Evolutionary conservation across 2,113 vertebrate genomes (phyloP).

Genomic region (Symphodus melops): DNA sequence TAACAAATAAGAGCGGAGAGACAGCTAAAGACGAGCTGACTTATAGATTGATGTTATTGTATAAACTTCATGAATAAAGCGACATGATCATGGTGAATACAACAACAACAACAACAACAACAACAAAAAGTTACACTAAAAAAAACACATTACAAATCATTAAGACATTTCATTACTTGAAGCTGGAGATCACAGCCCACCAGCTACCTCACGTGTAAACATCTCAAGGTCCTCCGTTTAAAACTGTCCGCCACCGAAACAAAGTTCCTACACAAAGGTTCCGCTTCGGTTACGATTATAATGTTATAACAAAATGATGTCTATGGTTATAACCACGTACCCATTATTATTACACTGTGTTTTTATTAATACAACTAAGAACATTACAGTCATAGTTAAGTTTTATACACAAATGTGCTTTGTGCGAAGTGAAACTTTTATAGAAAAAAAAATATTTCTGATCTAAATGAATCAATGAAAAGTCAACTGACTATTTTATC

Average conservation of each 20-base stretch:
- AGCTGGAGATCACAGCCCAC: not conserved
- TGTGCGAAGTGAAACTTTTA: too few species aligned
- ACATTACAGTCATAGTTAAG: too few species aligned
- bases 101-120: not conserved
- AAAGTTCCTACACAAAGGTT: constrained; percentile 43
- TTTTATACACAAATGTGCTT: too few species aligned
- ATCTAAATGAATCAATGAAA: too few species aligned
- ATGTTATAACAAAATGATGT: too few species aligned
- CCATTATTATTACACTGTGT: too few species aligned
- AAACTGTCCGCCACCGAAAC: constrained; percentile 45
- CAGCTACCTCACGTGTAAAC: constrained; percentile 77
- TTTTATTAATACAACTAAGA: too few species aligned
- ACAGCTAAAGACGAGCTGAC: constrained; percentile 16
- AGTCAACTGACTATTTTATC: too few species aligned
- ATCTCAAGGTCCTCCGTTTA: constrained; percentile 34
- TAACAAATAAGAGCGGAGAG: not conserved
- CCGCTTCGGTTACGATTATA: constrained; percentile 21
- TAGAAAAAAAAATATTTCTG: too few species aligned
- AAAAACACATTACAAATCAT: not conserved
- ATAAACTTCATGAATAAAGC: not conserved
- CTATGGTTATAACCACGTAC: not conserved
- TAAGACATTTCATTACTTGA: not conserved
- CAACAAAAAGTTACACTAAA: too few species aligned
- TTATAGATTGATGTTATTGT: not conserved
- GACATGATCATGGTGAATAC: not conserved